Conservation (phyloP, 2,113 vertebrate species). For the Sterna hirundo region DNA sequence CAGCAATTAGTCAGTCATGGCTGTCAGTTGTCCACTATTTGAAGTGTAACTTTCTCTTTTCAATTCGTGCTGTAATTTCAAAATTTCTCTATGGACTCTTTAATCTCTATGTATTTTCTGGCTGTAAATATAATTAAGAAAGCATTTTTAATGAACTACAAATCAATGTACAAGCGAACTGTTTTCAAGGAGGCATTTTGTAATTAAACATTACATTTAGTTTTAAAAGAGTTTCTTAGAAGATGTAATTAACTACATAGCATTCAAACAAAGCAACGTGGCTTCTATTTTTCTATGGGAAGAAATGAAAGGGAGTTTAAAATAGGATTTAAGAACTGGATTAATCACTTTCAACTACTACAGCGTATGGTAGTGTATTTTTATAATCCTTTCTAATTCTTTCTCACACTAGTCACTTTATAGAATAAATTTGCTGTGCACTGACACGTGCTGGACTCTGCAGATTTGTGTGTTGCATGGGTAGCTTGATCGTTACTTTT, state of each 20-base stretch:
- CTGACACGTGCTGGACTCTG: slow-evolving; percentile 4
- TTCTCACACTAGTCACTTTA: slow-evolving; percentile 42
- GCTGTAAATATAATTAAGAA: slow-evolving; percentile 63
- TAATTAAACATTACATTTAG: slow-evolving; percentile 77
- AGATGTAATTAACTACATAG: slow-evolving; percentile 72
- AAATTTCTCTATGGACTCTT: slow-evolving; percentile 46
- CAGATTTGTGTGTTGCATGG: neutral
- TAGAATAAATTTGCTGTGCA: slow-evolving; percentile 29
- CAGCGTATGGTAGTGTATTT: slow-evolving; percentile 66
- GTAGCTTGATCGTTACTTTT: neutral
- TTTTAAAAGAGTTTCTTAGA: slow-evolving; percentile 71
- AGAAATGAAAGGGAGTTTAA: slow-evolving; percentile 62
- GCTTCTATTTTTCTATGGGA: slow-evolving; percentile 60
- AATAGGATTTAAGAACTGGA: slow-evolving; percentile 58
- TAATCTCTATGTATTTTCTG: slow-evolving; percentile 56
- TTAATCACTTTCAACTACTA: slow-evolving; percentile 50
- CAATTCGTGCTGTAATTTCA: slow-evolving; percentile 38
- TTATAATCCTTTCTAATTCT: slow-evolving; percentile 70
- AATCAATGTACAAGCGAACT: slow-evolving; percentile 58
- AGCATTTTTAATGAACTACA: slow-evolving; percentile 63
- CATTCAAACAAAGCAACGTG: slow-evolving; percentile 58
- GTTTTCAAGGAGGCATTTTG: slow-evolving; percentile 70
- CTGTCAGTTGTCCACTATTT: slow-evolving; percentile 36
- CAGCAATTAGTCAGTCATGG: slow-evolving; percentile 12
- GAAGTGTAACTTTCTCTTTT: slow-evolving; percentile 55